Base-by-base conservation (phyloP, 2,888 invertebrate species). In the Cylloceria caligata region DNA sequence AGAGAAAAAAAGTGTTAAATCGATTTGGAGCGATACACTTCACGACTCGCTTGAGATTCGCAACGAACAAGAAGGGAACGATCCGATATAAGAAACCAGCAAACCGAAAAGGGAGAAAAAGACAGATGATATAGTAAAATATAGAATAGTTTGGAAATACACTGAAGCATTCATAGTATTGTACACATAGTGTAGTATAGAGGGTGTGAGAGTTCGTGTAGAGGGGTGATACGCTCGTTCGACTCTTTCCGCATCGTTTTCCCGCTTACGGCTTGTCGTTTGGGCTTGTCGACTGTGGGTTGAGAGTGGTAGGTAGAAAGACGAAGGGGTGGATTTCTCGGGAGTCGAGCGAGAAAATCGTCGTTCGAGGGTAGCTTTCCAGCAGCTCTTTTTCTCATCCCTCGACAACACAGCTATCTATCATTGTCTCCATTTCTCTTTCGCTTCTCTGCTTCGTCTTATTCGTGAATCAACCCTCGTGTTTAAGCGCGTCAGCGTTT, bases 211-310 rank as follows among this genome's bases (percentile, higher is more conserved):
- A 52, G 72, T 45, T 52, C 42, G 6, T n/a, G 68, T 62, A 62
- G 42, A 49, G 34, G 60, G 74, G 47, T 67, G 78, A 82, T 82
- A 78, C 78, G 78, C 71, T 75, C 78, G 78, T 78, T 77, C 78
- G 74, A 71, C 71, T 78, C 78, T 78, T 82, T 78, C 74, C 78
- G 81, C 78, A 52, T 78, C 78, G 81, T 82, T 82, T 75, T 79
- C 82, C 75, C 82, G 74, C 71, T 82, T 71, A 82, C 78, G 78
- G 65, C 65, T 71, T 78, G 74, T 78, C 81, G 78, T 82, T 74
- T 49, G 74, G 74, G 81, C 57, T 79, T 82, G 82, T 79, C 82
- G 79, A 65, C 75, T 79, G 72, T 68, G 71, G 71, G 42, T 69
- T 60, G 57, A 71, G 39, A 47, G 47, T n/a, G 60, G 60, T 6